These are phyloP conservation scores for Lydus trimaculatus DNA, from an alignment of 2,888 invertebrate species.

Conservation along the genomic window DNA sequence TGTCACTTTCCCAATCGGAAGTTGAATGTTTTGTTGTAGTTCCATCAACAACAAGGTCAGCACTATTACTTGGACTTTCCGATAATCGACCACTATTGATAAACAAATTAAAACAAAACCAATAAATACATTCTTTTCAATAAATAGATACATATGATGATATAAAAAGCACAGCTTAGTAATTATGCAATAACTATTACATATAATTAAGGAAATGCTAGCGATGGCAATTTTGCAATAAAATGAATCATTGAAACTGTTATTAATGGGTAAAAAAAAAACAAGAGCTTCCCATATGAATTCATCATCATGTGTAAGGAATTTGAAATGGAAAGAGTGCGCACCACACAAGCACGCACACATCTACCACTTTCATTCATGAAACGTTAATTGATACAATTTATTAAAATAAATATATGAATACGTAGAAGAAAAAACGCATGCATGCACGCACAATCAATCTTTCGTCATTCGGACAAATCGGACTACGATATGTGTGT, in stretches of 20 bases:
- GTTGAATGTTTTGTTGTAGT: constrained; percentile 26
- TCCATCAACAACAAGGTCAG: constrained; percentile 67
- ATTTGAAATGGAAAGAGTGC: constrained; percentile 2
- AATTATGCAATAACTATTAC: background rate
- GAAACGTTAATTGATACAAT: background rate
- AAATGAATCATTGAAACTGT: background rate
- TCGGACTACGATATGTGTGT: background rate
- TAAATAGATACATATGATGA: too few relatives aligned
- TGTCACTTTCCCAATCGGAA: constrained; percentile 64
- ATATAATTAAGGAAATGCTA: background rate
- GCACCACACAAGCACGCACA: background rate
- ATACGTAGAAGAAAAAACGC: background rate
- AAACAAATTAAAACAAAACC: constrained; percentile 14
- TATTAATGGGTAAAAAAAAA: background rate
- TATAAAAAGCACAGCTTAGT: background rate
- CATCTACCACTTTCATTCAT: constrained; percentile 6
- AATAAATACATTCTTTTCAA: too few relatives aligned
- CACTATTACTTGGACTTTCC: constrained; percentile 76
- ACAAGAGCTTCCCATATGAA: background rate
- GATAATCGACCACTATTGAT: constrained; percentile 62
- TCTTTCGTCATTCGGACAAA: background rate
- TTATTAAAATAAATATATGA: background rate
- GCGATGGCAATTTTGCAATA: background rate
- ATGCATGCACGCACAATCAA: constrained; percentile 3
- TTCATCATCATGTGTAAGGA: background rate